phyloP scores from a whole-genome alignment of 2,797 vertebrate genomes.

The Danio jaintianensis region DNA sequence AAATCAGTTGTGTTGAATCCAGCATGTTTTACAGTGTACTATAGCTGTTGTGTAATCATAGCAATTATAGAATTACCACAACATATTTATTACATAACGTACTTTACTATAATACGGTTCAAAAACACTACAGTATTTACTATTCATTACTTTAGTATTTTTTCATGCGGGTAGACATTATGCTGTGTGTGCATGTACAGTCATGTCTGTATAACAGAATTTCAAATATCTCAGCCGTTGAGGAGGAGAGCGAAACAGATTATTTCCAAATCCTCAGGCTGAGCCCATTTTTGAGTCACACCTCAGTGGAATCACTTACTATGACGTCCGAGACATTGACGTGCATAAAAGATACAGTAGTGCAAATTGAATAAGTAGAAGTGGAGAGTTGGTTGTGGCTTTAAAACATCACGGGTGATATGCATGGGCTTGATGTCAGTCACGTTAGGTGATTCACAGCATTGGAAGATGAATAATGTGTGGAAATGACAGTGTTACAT shows the following conservation, averaged over 20 bases:
- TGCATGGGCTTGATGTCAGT: constrained; percentile 1
- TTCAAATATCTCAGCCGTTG: background rate
- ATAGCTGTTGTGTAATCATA: too few species aligned
- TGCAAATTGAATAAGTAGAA: constrained; percentile 25
- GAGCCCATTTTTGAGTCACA: constrained; percentile 19
- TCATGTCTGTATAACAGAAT: constrained; percentile 3
- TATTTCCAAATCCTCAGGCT: constrained; percentile 28
- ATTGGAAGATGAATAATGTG: background rate
- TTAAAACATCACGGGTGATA: background rate
- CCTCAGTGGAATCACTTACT: constrained; percentile 10
- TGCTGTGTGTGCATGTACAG: background rate
- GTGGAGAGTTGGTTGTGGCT: background rate
- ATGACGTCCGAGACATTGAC: constrained; percentile 13
- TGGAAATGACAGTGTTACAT: background rate
- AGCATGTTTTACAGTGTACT: too few species aligned
- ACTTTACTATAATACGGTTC: too few species aligned
- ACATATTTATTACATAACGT: too few species aligned
- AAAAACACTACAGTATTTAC: too few species aligned
- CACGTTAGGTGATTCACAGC: constrained; percentile 6
- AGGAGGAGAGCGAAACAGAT: background rate
- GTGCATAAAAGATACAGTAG: constrained; percentile 11
- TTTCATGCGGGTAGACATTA: background rate
- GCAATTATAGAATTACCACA: too few species aligned
- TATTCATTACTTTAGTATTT: too few species aligned
- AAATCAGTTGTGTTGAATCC: too few species aligned